A percentile compares a stretch with the other conserved stretches of the same genome.
Conservation (phyloP, 2,888 invertebrate species). For the Caenorhabditis macrosperma region DNA sequence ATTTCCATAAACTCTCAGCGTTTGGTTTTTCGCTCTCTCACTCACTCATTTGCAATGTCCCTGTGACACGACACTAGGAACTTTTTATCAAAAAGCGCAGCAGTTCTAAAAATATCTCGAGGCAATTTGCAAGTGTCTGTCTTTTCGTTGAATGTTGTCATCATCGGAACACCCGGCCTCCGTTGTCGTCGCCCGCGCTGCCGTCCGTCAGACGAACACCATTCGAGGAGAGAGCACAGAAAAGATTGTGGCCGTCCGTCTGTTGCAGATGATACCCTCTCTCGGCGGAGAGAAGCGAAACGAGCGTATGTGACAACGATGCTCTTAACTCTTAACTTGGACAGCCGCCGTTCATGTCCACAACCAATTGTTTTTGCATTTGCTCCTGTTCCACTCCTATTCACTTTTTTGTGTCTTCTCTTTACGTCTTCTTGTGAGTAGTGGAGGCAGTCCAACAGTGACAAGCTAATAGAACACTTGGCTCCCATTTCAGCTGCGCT, state of each 20-base stretch:
- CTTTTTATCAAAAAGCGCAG: neutral
- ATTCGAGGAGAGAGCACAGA: slow-evolving; percentile 21
- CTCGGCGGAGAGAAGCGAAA: neutral
- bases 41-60: neutral
- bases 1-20: too few species aligned
- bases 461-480: slow-evolving; percentile 25
- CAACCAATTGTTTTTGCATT: slow-evolving; percentile 63
- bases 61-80: neutral
- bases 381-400: slow-evolving; percentile 50
- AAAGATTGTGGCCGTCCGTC: slow-evolving; percentile 32
- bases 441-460: slow-evolving; percentile 24
- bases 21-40: neutral
- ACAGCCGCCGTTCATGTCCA: slow-evolving; percentile 52
- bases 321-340: slow-evolving; percentile 59
- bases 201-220: slow-evolving; percentile 38
- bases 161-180: slow-evolving; percentile 41
- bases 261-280: slow-evolving; percentile 39
- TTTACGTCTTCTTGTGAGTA: slow-evolving; percentile 28
- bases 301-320: slow-evolving; percentile 45
- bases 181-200: slow-evolving; percentile 12
- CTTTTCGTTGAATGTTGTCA: slow-evolving; percentile 41
- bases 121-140: slow-evolving; percentile 42
- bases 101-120: slow-evolving; percentile 5
- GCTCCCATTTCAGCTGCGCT: slow-evolving; percentile 1
- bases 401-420: slow-evolving; percentile 41